These are phyloP conservation scores for Trichosurus vulpecula DNA, from an alignment of 2,797 vertebrate species.

Conservation along the genomic window DNA sequence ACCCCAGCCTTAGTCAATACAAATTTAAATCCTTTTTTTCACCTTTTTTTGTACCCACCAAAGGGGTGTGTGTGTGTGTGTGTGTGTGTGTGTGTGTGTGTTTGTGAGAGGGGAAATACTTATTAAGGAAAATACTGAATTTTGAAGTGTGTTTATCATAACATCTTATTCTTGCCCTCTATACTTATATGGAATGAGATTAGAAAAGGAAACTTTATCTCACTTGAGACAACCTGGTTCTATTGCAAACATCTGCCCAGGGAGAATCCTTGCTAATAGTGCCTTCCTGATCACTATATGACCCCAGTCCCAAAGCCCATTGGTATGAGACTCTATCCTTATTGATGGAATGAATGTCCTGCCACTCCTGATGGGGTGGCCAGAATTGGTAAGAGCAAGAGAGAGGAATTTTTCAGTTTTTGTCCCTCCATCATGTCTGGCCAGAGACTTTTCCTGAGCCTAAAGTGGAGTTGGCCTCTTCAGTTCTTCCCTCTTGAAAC, in stretches of 20 bases:
- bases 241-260: constrained; percentile 93
- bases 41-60: constrained; percentile 62
- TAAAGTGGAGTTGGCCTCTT: not conserved
- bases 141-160: constrained; percentile 83
- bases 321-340: not conserved
- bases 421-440: not conserved
- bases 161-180: constrained; percentile 87
- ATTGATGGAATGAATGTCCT: constrained; percentile 88
- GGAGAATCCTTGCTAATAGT: constrained; percentile 93
- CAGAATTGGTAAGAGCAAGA: not conserved
- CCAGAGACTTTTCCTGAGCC: not conserved
- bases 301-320: fast-evolving
- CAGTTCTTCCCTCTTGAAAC: not conserved
- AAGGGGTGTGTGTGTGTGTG: not conserved
- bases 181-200: constrained; percentile 91
- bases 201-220: constrained; percentile 95
- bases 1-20: constrained; percentile 65
- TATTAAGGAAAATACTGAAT: constrained; percentile 77
- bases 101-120: constrained; percentile 49
- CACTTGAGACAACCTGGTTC: constrained; percentile 92
- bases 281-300: constrained; percentile 85
- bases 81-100: not conserved
- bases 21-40: constrained; percentile 78
- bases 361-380: constrained; percentile 18
- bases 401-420: not conserved